Conservation (phyloP, 2,113 vertebrate species). For the Gambusia holbrooki region DNA sequence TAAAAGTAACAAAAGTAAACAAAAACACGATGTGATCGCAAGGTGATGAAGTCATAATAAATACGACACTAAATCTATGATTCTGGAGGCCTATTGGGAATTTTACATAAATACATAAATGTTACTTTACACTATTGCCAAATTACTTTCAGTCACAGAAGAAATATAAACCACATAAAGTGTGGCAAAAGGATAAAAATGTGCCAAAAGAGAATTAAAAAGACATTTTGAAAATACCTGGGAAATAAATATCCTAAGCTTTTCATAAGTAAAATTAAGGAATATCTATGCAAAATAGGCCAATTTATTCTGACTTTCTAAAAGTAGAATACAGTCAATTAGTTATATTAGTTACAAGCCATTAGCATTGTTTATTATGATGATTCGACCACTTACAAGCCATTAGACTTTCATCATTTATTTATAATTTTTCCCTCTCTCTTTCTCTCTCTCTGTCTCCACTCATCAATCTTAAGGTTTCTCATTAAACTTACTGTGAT, state of each 20-base stretch:
- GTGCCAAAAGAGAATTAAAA: no score
- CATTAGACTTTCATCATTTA: neutral
- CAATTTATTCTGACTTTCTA: constrained; percentile 14
- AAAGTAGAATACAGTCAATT: constrained; percentile 46
- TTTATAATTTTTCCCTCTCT: neutral
- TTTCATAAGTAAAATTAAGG: neutral
- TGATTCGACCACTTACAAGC: constrained; percentile 36
- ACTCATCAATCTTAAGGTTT: neutral
- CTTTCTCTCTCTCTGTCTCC: neutral
- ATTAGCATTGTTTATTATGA: constrained; percentile 35
- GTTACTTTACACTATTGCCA: no score
- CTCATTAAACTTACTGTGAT: neutral
- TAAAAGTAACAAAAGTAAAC: no score
- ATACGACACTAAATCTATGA: no score
- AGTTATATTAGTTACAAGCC: constrained; percentile 53
- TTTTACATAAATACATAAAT: no score
- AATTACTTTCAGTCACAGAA: no score
- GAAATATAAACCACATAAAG: no score
- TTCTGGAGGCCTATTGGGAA: no score
- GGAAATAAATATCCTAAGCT: neutral
- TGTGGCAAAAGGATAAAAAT: no score
- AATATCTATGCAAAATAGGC: constrained; percentile 30
- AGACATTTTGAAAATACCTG: no score
- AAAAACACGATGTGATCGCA: no score
- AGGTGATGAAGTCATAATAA: no score